Evolutionary conservation across 2,888 invertebrate genomes (phyloP).

Genomic region (Suillia variegata): DNA sequence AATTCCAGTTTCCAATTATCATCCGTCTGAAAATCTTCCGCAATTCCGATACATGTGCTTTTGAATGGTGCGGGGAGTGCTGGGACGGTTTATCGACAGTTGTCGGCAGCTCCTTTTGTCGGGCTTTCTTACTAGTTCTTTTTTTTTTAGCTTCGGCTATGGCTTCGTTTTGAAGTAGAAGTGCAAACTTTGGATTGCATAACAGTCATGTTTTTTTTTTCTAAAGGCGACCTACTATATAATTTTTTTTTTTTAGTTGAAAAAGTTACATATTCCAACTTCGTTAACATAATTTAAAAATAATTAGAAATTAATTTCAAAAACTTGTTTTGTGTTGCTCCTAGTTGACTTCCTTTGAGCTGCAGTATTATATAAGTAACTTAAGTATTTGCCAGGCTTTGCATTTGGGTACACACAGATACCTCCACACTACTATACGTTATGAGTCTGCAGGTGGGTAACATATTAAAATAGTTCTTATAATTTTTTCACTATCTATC

Average conservation of each 20-base stretch:
- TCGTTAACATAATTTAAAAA: too few species aligned
- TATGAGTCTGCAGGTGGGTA: constrained; percentile 26
- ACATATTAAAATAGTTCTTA: neutral
- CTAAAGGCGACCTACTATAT: too few species aligned
- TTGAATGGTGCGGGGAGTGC: too few species aligned
- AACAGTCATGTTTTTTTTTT: neutral
- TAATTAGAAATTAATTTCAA: too few species aligned
- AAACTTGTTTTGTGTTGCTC: too few species aligned
- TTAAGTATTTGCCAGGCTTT: constrained; percentile 7
- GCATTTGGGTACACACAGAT: too few species aligned
- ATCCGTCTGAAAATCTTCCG: neutral
- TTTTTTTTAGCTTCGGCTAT: neutral
- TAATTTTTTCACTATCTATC: too few species aligned
- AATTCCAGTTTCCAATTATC: neutral
- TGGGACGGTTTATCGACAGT: neutral
- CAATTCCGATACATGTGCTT: too few species aligned
- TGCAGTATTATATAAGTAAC: neutral
- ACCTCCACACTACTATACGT: neutral
- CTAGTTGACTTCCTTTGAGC: too few species aligned
- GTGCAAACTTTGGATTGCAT: constrained; percentile 2
- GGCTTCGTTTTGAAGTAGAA: neutral
- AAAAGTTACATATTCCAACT: too few species aligned
- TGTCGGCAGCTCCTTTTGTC: neutral
- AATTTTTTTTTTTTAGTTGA: too few species aligned
- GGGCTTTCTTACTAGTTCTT: too few species aligned